Evolutionary conservation across 1,140 invertebrate species (phyloP), one percentile per base, ranked within the genome.

Genomic region (Pristionchus pacificus): DNA sequence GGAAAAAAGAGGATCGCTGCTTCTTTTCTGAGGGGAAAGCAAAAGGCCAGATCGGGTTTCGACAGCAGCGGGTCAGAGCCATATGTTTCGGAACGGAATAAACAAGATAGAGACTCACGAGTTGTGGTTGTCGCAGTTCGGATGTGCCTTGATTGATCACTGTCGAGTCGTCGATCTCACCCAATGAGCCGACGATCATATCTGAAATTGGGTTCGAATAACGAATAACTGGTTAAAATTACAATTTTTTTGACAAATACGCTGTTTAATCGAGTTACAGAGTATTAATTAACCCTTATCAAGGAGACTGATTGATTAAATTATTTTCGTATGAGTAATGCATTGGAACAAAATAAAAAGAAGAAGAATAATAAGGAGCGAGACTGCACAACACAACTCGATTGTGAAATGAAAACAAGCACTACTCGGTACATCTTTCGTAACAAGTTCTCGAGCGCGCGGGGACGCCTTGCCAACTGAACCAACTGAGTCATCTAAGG

Each of bases 111-210:
- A 49, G 38, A 49, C 38, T 49, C 38, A 49, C 89, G 70, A 97
- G 84, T 0, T 93, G 91, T 2, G 91, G 91, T 27, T 66, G 72
- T 27, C 71, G 67, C 33, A 72, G 58, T 10, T 65, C 58, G 19
- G 38, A 32, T 31, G 74, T 61, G 2, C 74, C 74, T 32, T 71
- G 69, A 33, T 71, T 71, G 29, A 71, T 71, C 63, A 70, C 69
- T 28, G 55, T 70, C 19, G 24, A 55, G 69, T 71, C 69, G 66
- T 71, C 69, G 24, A 71, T 57, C 19, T 69, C 67, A 10, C 31
- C 33, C 2, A 55, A 31, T 28, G 60, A 68, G 1, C 10, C 55
- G 30, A 29, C 60, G 1, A 68, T 31, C 57, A 68, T 68, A 68
- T 68, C 66, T 68, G 66, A 68, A 68, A 60, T 10, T 30, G 14